phyloP scores from a whole-genome alignment of 2,113 vertebrate species.

The Podarcis raffonei region DNA sequence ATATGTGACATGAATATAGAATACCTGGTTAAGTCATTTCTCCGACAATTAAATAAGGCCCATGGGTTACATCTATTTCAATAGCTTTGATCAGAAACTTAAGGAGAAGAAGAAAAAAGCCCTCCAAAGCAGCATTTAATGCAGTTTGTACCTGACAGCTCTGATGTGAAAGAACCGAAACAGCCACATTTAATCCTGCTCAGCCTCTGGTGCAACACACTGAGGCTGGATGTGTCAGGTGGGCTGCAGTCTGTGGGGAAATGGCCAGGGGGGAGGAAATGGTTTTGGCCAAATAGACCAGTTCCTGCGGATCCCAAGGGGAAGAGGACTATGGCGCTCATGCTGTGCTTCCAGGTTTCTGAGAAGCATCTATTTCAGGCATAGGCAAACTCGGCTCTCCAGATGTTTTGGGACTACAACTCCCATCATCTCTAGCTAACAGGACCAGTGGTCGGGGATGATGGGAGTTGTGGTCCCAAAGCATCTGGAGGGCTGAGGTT shows the following conservation, averaged over 20 bases:
- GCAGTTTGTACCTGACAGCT: constrained; percentile 1
- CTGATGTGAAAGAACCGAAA: constrained; percentile 12
- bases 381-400: no score
- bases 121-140: constrained; percentile 17
- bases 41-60: constrained; percentile 40
- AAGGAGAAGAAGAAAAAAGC: neutral
- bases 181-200: constrained; percentile 12
- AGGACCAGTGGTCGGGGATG: no score
- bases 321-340: no score
- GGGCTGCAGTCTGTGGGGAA: neutral
- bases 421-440: no score
- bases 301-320: no score
- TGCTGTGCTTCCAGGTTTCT: no score
- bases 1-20: neutral
- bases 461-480: no score
- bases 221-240: neutral
- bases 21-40: constrained; percentile 25
- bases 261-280: neutral
- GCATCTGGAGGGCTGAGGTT: no score
- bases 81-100: constrained; percentile 27
- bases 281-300: no score
- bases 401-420: no score
- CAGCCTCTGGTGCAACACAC: constrained; percentile 10
- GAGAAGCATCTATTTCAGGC: no score
- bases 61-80: constrained; percentile 12